These are phyloP conservation scores for Eumeta japonica DNA, from an alignment of 1,140 invertebrate genomes.

Conservation along the genomic window DNA sequence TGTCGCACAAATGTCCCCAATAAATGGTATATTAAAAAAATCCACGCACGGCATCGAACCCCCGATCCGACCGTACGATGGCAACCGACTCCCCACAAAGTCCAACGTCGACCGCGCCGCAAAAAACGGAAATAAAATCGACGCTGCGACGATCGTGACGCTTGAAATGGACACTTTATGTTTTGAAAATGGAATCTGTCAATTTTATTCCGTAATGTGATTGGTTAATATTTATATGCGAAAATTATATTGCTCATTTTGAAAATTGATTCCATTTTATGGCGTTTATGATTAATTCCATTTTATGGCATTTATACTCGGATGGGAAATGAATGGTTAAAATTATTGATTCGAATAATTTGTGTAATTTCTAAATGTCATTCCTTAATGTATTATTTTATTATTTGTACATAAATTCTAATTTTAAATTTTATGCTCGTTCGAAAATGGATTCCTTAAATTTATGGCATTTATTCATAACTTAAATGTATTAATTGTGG, in stretches of 20 bases:
- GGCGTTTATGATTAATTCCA: background rate
- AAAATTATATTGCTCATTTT: too few relatives aligned
- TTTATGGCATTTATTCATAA: slow-evolving; percentile 15
- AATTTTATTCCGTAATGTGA: too few relatives aligned
- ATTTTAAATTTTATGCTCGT: slow-evolving; percentile 12
- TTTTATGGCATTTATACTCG: background rate
- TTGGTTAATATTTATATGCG: too few relatives aligned
- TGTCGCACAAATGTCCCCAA: background rate
- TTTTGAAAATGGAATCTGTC: too few relatives aligned
- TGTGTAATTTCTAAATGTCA: too few relatives aligned
- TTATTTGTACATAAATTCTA: slow-evolving; percentile 20
- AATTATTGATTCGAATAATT: too few relatives aligned
- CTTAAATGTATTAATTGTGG: slow-evolving; percentile 36
- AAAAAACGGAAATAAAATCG: slow-evolving; percentile 52
- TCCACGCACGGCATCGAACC: too few relatives aligned
- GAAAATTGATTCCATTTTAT: too few relatives aligned
- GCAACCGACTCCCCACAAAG: slow-evolving; percentile 49
- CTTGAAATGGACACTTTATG: slow-evolving; percentile 43
- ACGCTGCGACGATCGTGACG: slow-evolving; percentile 23
- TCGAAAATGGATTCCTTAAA: slow-evolving; percentile 7
- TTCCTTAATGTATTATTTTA: too few relatives aligned
- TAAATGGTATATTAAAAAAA: too few relatives aligned
- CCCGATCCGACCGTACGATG: too few relatives aligned
- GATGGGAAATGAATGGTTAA: too few relatives aligned
- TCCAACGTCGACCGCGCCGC: slow-evolving; percentile 52